Evolutionary conservation across 2,797 vertebrate genomes (phyloP), one percentile per base, ranked within the genome.

Genomic region (Propithecus deckenii): DNA sequence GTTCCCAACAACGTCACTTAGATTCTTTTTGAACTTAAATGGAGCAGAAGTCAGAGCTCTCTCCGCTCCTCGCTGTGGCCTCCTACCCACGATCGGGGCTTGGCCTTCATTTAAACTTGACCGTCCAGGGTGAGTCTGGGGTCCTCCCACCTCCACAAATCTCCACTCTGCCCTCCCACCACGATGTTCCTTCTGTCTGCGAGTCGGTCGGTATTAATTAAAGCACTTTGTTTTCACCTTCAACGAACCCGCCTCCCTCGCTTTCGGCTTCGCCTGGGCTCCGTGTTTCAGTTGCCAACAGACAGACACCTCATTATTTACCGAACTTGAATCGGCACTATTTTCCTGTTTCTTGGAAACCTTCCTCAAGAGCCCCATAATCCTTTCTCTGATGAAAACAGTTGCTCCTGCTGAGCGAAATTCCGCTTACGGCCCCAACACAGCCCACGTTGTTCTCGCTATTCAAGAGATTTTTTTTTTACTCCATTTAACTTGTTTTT

Each of bases 291-390:
- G 79, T 93, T 86, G 96, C 97, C 96, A 96, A n/a, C 86, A 96
- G 86, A 97, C 97, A 97, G 90, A 94, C 83, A 72, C 81, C 91
- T 97, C 95, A 96, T 98, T 98, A 94, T 95, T 95, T 92, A 96
- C 86, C 41, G 35, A 2, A 0, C 95, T 95, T 91, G 96, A 81
- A 98, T 94, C 28, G n/a, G 84, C 91, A 84, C 91, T 80, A 25
- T 94, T 94, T 97, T 92, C 59, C 92, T 0, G 15, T 95, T 97
- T 96, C 98, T 97, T 96, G 96, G 98, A 98, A 98, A 88, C 97
- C 79, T 97, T 80, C 89, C 48, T 96, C 76, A 23, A 46, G 85
- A 46, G 55, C 69, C 43, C 95, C 85, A 74, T 92, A 95, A 96
- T 92, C 90, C 88, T 93, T 96, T 96, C 90, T 91, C 95, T 76